Evolutionary conservation across 2,113 vertebrate species (phyloP).

Genomic region (Girardinichthys multiradiatus): DNA sequence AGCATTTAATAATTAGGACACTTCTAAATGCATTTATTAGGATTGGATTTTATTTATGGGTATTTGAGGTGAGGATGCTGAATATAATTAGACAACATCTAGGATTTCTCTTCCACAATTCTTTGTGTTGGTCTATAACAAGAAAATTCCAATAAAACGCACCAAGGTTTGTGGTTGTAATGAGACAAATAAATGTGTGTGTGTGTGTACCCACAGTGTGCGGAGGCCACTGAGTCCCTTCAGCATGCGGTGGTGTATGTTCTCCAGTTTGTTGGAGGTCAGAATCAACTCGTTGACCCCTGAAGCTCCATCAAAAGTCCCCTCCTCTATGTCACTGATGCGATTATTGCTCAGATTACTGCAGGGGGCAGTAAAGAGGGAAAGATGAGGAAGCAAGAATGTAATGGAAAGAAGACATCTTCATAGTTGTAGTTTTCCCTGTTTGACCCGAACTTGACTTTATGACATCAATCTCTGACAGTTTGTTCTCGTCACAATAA

Average conservation of each 20-base stretch:
- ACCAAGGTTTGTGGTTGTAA: not conserved
- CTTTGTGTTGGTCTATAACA: not conserved
- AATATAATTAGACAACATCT: too few species aligned
- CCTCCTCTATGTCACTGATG: slow-evolving; percentile 98
- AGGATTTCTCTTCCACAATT: not conserved
- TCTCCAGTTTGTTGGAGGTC: slow-evolving; percentile 95
- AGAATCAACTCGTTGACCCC: slow-evolving; percentile 95
- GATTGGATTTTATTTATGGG: not conserved
- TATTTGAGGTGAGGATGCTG: not conserved
- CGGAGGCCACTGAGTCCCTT: slow-evolving; percentile 93
- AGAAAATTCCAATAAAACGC: not conserved
- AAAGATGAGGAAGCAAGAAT: slow-evolving; percentile 8
- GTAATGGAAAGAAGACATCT: not conserved
- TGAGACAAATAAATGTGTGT: slow-evolving; percentile 14
- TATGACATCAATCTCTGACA: not conserved
- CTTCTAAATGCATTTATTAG: not conserved
- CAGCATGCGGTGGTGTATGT: slow-evolving; percentile 91
- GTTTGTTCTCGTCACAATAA: slow-evolving; percentile 19
- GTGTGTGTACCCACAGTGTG: slow-evolving; percentile 88
- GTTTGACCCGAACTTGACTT: slow-evolving; percentile 35
- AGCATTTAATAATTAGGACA: not conserved
- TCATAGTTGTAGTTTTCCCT: slow-evolving; percentile 2
- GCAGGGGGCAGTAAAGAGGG: slow-evolving; percentile 11
- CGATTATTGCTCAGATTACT: slow-evolving; percentile 99
- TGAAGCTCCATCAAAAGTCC: slow-evolving; percentile 92